A percentile compares a stretch with the other conserved stretches of the same genome.
Evolutionary conservation across 2,888 invertebrate species (phyloP).

Genomic region (Myopa tessellatipennis): DNA sequence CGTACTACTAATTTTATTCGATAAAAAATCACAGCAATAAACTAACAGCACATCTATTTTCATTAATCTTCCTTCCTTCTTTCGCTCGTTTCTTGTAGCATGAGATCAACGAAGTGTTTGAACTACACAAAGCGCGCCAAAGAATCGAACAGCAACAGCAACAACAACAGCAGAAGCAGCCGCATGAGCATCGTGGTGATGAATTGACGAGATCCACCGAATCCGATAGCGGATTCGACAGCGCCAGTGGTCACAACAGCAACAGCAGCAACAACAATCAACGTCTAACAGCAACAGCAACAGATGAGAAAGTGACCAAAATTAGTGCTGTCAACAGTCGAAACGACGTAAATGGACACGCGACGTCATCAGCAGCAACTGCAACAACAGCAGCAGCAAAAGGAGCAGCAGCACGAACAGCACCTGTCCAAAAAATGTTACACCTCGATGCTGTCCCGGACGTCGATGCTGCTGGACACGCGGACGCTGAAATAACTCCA

Average conservation of each 20-base stretch:
- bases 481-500: slow-evolving; percentile 28
- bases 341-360: slow-evolving; percentile 45
- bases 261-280: slow-evolving; percentile 40
- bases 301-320: slow-evolving; percentile 47
- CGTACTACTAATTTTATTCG: slow-evolving; percentile 12
- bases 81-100: slow-evolving; percentile 56
- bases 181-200: slow-evolving; percentile 51
- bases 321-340: slow-evolving; percentile 41
- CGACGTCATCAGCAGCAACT: slow-evolving; percentile 19
- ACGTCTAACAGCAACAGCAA: slow-evolving; percentile 42
- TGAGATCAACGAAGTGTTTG: slow-evolving; percentile 69
- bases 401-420: slow-evolving; percentile 31
- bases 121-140: slow-evolving; percentile 62
- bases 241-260: slow-evolving; percentile 50
- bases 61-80: background rate
- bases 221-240: slow-evolving; percentile 63
- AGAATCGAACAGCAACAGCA: slow-evolving; percentile 53
- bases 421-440: slow-evolving; percentile 1
- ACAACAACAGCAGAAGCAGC: slow-evolving; percentile 47
- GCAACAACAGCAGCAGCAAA: slow-evolving; percentile 33
- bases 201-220: slow-evolving; percentile 65
- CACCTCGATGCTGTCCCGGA: slow-evolving; percentile 34
- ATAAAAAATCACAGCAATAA: background rate
- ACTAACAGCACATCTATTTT: background rate
- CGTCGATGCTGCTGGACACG: slow-evolving; percentile 41